Base-by-base conservation (phyloP, 2,797 vertebrate genomes). In the Hypotaenidia okinawae region DNA sequence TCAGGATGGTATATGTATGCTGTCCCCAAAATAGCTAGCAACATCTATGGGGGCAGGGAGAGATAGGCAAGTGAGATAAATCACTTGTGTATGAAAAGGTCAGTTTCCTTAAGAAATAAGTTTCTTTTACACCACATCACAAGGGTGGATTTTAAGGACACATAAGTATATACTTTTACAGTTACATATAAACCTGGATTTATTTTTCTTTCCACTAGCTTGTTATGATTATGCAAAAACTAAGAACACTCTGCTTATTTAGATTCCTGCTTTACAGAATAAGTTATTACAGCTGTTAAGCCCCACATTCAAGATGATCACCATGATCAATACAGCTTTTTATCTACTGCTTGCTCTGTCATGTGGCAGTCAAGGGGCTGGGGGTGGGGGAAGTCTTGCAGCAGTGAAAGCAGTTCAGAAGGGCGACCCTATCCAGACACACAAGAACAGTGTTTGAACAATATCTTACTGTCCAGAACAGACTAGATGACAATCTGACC, bases 391-490 rank as follows among this genome's bases (percentile, higher is more conserved):
- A 80, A 91, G 66, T 52, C 85, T 85, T 93, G 54, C 55, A 95
- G 85, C 33, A 97, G 87, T 80, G 89, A 95, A 95, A 94, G 89
- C 91, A 94, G 87, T 91, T 94, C 77, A 80, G 91, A 97, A 97
- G 96, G 84, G 95, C 95, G 96, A 95, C 59, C 95, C 78, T 82
- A 84, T 6, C 10, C 74, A 96, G 93, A 91, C 74, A 95, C 87
- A 81, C 41, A 83, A 69, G 92, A 95, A 59, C 80, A 86, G 76
- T 30, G 78, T 90, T 96, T 87, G 49, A 96, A 98, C 96, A 97
- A 58, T 96, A 79, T 94, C 91, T 94, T 33, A 94, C 94, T 97
- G 96, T 97, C 72, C 89, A 63, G n/a, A 72, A 84, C 52, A 95
- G 81, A 87, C 28, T n/a, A 83, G 76, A 96, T 78, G 93, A 91